These are phyloP conservation scores for Solea solea DNA, from an alignment of 2,113 vertebrate genomes.

Conservation along the genomic window DNA sequence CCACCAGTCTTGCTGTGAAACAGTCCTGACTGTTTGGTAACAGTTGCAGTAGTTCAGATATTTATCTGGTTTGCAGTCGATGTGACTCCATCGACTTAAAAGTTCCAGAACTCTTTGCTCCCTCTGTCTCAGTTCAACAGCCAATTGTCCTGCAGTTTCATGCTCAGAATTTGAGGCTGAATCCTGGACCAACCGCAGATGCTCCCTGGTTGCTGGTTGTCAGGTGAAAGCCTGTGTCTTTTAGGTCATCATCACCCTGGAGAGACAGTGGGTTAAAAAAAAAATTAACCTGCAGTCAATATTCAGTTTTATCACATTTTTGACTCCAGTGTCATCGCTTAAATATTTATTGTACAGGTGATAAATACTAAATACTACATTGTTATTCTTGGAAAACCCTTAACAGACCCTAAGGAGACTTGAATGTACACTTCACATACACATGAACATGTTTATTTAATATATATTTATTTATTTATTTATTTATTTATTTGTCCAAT, in stretches of 20 bases:
- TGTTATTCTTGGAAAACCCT: constrained; percentile 6
- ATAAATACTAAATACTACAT: no score
- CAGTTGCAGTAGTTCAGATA: constrained; percentile 38
- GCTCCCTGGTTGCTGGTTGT: constrained; percentile 96
- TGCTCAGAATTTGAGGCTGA: constrained; percentile 95
- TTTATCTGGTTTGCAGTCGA: constrained; percentile 27
- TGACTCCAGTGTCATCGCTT: neutral
- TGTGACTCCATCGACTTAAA: constrained; percentile 22
- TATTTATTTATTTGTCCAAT: neutral
- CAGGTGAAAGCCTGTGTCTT: constrained; percentile 95
- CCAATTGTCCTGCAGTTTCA: neutral
- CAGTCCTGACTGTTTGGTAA: constrained; percentile 62
- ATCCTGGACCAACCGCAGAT: constrained; percentile 94
- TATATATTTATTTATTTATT: neutral
- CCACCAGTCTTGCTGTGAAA: constrained; percentile 63
- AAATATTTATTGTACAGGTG: constrained; percentile 8
- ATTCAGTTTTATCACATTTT: neutral
- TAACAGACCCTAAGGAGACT: neutral
- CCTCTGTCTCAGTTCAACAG: neutral
- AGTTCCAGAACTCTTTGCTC: constrained; percentile 43
- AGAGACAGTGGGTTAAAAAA: constrained; percentile 2
- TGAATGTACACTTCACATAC: constrained; percentile 15
- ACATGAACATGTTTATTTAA: constrained; percentile 4
- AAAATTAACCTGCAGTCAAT: neutral
- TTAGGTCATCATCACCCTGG: constrained; percentile 94